These are phyloP conservation scores for Pinctada fucata DNA, from an alignment of 2,888 invertebrate genomes.

Conservation along the genomic window DNA sequence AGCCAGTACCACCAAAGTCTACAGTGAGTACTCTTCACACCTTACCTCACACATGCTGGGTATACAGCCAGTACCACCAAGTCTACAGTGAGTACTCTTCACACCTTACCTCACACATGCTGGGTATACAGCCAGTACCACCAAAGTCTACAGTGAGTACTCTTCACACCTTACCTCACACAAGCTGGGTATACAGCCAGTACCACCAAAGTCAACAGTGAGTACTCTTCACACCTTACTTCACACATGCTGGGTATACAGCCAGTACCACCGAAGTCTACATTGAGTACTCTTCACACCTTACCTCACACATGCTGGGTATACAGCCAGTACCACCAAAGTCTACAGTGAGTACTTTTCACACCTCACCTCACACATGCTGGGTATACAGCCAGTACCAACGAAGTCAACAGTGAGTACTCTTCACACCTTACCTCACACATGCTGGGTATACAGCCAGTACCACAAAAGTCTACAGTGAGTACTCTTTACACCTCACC, in stretches of 20 bases:
- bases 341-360: too few species aligned
- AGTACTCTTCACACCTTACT: slow-evolving; percentile 4
- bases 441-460: slow-evolving; percentile 87
- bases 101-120: slow-evolving; percentile 88
- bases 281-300: too few species aligned
- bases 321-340: too few species aligned
- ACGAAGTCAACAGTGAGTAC: too few species aligned
- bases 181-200: slow-evolving; percentile 87
- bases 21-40: slow-evolving; percentile 50
- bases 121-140: slow-evolving; percentile 86
- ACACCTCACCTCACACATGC: too few species aligned
- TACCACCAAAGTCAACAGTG: slow-evolving; percentile 77
- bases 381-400: too few species aligned
- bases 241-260: too few species aligned
- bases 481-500: slow-evolving; percentile 72
- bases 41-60: not conserved
- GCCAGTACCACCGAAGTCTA: too few species aligned
- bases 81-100: not conserved
- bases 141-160: slow-evolving; percentile 68
- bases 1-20: slow-evolving; percentile 80
- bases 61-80: not conserved
- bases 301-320: too few species aligned
- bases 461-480: slow-evolving; percentile 77
- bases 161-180: slow-evolving; percentile 84
- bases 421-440: slow-evolving; percentile 84